Evolutionary conservation across 2,888 invertebrate species (phyloP).

Genomic region (Cephus rjabovi): DNA sequence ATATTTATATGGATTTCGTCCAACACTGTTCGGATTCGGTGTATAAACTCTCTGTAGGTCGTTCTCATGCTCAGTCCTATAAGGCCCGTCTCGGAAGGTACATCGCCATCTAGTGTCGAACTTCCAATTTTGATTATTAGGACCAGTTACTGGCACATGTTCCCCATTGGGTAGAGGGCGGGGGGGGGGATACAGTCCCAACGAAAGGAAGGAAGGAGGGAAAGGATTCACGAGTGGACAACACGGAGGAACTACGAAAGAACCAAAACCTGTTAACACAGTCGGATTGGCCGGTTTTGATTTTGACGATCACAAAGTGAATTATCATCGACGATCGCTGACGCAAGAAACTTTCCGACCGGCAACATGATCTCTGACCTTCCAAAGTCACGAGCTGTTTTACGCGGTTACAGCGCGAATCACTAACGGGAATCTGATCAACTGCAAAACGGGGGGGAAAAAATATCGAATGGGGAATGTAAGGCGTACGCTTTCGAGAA

Average conservation of each 20-base stretch:
- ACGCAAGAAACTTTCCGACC: conserved; percentile 51
- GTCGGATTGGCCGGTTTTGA: neutral
- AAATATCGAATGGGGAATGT: conserved; percentile 55
- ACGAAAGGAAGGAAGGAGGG: no score
- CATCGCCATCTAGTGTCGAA: no score
- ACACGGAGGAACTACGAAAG: neutral
- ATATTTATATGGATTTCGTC: no score
- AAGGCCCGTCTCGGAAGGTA: no score
- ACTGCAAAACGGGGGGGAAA: neutral
- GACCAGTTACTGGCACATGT: no score
- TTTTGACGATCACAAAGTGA: conserved; percentile 51
- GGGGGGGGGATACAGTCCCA: no score
- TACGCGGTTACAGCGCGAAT: conserved; percentile 41
- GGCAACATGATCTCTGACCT: conserved; percentile 58
- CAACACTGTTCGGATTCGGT: no score
- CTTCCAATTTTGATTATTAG: no score
- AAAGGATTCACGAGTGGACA: neutral
- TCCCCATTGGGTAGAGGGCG: no score
- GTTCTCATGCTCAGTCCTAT: no score
- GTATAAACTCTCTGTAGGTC: no score
- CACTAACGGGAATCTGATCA: conserved; percentile 32
- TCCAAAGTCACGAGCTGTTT: conserved; percentile 57
- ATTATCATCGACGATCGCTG: conserved; percentile 56
- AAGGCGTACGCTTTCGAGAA: conserved; percentile 47
- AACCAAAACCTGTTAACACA: neutral